Conservation (phyloP, 2,888 invertebrate species). For the Drosophila percnosoma region DNA sequence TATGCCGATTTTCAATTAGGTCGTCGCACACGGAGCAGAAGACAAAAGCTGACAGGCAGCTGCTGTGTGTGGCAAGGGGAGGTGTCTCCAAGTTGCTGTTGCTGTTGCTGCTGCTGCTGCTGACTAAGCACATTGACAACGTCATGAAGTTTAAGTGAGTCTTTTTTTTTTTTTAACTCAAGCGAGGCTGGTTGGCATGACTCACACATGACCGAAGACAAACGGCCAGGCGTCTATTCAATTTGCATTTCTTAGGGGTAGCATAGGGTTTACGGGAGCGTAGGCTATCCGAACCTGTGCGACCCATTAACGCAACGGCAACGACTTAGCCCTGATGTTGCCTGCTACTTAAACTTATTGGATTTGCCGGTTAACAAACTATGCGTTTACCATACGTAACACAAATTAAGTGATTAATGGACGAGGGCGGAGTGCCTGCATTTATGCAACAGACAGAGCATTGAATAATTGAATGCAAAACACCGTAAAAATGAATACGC, state of each 20-base stretch:
- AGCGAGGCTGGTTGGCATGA: constrained; percentile 42
- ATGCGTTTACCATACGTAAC: constrained; percentile 50
- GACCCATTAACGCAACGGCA: constrained; percentile 35
- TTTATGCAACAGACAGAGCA: constrained; percentile 34
- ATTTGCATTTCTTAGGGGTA: constrained; percentile 58
- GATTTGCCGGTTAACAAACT: constrained; percentile 74
- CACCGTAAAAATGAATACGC: constrained; percentile 51
- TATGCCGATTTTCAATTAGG: constrained; percentile 68
- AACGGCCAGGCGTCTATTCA: constrained; percentile 24
- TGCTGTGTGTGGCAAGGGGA: neutral
- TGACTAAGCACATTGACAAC: constrained; percentile 66
- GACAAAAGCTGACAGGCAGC: constrained; percentile 18
- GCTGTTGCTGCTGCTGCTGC: constrained; percentile 48
- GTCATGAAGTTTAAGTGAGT: constrained; percentile 68
- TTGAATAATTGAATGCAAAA: constrained; percentile 42
- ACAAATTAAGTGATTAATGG: constrained; percentile 55
- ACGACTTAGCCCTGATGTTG: constrained; percentile 30
- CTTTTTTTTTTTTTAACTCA: constrained; percentile 53
- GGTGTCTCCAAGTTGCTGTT: constrained; percentile 33
- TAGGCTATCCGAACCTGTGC: neutral
- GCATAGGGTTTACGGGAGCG: neutral
- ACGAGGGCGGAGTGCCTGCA: constrained; percentile 21
- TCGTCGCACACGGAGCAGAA: constrained; percentile 24
- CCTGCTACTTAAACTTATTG: constrained; percentile 64
- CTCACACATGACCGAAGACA: constrained; percentile 44